Conservation (phyloP, 2,888 invertebrate species). For the Hydraecia micacea region DNA sequence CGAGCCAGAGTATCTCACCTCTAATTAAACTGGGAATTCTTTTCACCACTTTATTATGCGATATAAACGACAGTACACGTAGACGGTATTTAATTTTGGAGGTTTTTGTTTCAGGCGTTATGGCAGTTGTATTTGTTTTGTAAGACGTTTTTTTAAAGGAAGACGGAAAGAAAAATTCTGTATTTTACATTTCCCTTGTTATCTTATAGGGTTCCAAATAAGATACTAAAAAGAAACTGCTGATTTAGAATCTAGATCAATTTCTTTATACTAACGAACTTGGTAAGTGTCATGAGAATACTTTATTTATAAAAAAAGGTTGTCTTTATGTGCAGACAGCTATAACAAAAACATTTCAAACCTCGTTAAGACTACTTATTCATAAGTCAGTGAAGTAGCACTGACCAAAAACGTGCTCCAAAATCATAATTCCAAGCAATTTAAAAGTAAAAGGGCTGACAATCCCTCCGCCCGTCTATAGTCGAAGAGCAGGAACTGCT, state of each 20-base stretch:
- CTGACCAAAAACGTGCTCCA: constrained; percentile 71
- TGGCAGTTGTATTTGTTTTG: constrained; percentile 22
- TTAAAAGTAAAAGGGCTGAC: constrained; percentile 84
- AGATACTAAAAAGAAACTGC: not conserved
- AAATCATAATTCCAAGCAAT: constrained; percentile 77
- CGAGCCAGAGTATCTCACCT: constrained; percentile 86
- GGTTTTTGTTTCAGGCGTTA: constrained; percentile 52
- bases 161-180: not conserved
- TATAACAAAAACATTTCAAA: constrained; percentile 16
- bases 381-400: constrained; percentile 49
- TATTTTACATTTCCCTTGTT: not conserved
- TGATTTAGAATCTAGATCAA: not conserved
- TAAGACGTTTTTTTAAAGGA: constrained; percentile 24
- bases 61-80: constrained; percentile 85
- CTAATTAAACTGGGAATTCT: constrained; percentile 89
- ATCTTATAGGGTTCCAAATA: too few species aligned
- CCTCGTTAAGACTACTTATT: constrained; percentile 27
- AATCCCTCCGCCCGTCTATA: constrained; percentile 84
- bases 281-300: not conserved
- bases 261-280: not conserved
- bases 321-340: too few species aligned
- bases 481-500: constrained; percentile 89
- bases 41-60: constrained; percentile 89
- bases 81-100: constrained; percentile 78
- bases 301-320: not conserved